Base-by-base conservation (phyloP, 2,888 invertebrate species). In the Acleris cristana region DNA sequence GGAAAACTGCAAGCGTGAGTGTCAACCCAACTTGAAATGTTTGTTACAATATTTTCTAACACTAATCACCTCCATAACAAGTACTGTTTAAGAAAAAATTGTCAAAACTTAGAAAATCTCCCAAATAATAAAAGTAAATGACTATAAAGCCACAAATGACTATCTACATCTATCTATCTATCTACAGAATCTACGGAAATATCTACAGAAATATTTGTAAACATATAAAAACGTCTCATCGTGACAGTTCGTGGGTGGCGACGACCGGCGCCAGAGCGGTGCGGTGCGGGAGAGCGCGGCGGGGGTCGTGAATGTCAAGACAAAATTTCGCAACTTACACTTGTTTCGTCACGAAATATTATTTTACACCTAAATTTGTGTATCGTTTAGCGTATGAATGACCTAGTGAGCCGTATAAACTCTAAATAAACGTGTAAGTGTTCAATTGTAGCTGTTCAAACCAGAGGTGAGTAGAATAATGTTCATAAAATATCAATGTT, bases 291-390 rank as follows among this genome's bases (percentile, higher is more conserved):
- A n/a, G 23, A 26, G 30, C 3, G 7, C 14, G 12, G 55, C 16
- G 45, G 57, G 30, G 62, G 26, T 26, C 26, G 30, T 48, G 16
- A 62, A 63, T 52, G 67, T 67, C 57, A 67, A 63, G 58, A 57
- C 48, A 54, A 67, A 34, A 63, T 67, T 67, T 67, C 67, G 54
- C 67, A 63, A 67, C 62, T 67, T 54, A 53, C 58, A 44, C 58
- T 53, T 67, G 67, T 67, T 63, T 63, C 67, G 67, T 67, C 62
- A 67, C 54, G 53, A 40, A 67, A 63, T 67, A 67, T 67, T 67
- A 67, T 63, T 67, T 67, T 67, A 63, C 67, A 58, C 67, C 62
- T 40, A 49, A 58, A 58, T 58, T 63, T 53, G 63, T 53, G 54
- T 53, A 67, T 23, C 53, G 57, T 53, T 40, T 49, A 58, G 52